Evolutionary conservation across 2,888 invertebrate genomes (phyloP).

Genomic region (Agrypnus murinus): DNA sequence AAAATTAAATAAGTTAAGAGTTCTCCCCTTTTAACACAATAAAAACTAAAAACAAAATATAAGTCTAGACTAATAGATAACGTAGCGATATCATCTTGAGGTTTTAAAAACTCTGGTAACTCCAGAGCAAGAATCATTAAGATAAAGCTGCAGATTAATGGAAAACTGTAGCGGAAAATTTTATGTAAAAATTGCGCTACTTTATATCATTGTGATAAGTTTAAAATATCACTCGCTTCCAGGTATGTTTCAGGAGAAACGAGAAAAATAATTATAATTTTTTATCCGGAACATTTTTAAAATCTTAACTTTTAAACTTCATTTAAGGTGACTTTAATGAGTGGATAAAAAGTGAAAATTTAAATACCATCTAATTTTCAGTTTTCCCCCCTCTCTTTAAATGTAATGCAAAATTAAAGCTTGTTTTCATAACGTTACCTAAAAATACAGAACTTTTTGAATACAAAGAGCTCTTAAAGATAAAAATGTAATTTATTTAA

Average conservation of each 20-base stretch:
- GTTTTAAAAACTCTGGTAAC: slow-evolving; percentile 69
- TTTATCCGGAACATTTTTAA: slow-evolving; percentile 48
- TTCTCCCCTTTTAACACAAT: too few species aligned
- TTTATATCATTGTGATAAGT: slow-evolving; percentile 71
- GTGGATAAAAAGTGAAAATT: slow-evolving; percentile 27
- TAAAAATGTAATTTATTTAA: too few species aligned
- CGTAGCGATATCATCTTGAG: slow-evolving; percentile 46
- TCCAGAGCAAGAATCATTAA: slow-evolving; percentile 72
- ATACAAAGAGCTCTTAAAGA: too few species aligned
- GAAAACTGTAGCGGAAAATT: slow-evolving; percentile 72
- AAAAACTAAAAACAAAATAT: too few species aligned
- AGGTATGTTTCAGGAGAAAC: slow-evolving; percentile 66
- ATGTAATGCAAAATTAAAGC: too few species aligned
- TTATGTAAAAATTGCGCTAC: slow-evolving; percentile 72
- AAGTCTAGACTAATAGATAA: slow-evolving; percentile 51
- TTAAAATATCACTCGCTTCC: slow-evolving; percentile 69
- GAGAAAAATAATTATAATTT: slow-evolving; percentile 67
- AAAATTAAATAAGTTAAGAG: too few species aligned
- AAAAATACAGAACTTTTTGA: too few species aligned
- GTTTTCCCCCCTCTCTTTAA: slow-evolving; percentile 5
- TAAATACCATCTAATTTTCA: slow-evolving; percentile 16
- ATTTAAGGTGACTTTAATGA: slow-evolving; percentile 47
- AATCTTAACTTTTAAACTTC: slow-evolving; percentile 49
- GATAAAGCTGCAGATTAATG: slow-evolving; percentile 72
- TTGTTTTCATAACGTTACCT: too few species aligned